Evolutionary conservation across 2,888 invertebrate species (phyloP), one percentile per base, ranked within the genome.

Genomic region (Liodrosophila aerea): DNA sequence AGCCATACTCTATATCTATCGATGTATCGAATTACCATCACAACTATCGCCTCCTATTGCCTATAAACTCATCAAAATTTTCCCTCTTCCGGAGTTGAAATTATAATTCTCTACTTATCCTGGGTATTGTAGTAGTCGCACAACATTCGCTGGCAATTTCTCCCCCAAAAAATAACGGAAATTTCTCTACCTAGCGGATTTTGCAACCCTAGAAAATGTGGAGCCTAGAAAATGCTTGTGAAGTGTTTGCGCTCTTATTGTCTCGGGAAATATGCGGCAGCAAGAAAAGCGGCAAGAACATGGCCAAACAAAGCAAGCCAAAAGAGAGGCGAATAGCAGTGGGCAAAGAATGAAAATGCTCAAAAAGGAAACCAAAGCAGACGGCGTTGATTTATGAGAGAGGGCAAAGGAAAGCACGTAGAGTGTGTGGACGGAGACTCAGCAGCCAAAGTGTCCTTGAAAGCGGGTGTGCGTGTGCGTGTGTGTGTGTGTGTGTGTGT

Each of bases 331-430:
- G 30, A 33, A 12, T 22, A n/a, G 12, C 7, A n/a, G 49, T 37
- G 9, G 7, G 31, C 41, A 67, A 65, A 50, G 64, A 64, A 43
- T 13, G 31, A 43, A 60, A 33, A 37, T 12, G 22, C 22, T 22
- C 46, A 44, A 61, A 44, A 53, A 57, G 69, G 73, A 83, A 72
- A 57, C 39, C 41, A 47, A 60, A 40, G 56, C 72, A 83, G 69
- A 59, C 66, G 63, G 41, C 64, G 64, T 80, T 83, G 84, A 76
- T 76, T 76, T 83, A 80, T 83, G 69, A 39, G 31, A n/a, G 34
- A 4, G 4, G 18, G 22, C 15, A 15, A 27, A 22, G 15, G 7
- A 18, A 22, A 30, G 11, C 27, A 45, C 29, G 29, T 13, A 30
- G 12, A 53, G 64, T 50, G 52, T 12, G 37, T 9, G 22, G n/a